Evolutionary conservation across 2,797 vertebrate species (phyloP).

Genomic region (Lagorchestes hirsutus): DNA sequence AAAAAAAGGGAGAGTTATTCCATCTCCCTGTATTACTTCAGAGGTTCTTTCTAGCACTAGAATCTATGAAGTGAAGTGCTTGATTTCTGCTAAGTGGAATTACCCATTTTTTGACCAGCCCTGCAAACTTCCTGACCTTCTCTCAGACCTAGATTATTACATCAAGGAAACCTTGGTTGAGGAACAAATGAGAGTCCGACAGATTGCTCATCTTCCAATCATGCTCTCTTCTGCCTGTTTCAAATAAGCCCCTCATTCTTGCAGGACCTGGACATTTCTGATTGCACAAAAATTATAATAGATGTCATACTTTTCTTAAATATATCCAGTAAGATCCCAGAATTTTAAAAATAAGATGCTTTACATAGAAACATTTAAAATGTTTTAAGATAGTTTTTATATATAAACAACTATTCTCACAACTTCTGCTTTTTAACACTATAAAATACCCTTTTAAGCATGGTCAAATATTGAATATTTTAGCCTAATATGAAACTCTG

Average conservation of each 20-base stretch:
- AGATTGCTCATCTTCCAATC: neutral
- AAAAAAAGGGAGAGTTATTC: neutral
- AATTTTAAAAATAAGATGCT: neutral
- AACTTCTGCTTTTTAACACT: neutral
- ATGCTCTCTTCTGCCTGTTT: neutral
- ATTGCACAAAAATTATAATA: neutral
- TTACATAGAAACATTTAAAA: neutral
- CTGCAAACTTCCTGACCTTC: neutral
- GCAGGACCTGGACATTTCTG: neutral
- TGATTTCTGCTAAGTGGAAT: neutral
- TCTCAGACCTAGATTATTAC: neutral
- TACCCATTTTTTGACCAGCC: neutral
- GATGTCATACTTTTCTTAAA: neutral
- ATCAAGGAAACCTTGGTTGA: neutral
- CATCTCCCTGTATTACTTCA: neutral
- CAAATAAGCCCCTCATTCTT: neutral
- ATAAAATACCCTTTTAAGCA: neutral
- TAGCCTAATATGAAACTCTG: neutral
- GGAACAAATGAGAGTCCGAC: neutral
- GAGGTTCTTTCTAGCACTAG: neutral
- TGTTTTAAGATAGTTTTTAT: neutral
- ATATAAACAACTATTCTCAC: neutral
- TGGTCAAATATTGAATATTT: neutral
- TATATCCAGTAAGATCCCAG: neutral
- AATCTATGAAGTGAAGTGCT: neutral